Conservation (phyloP, 1,140 invertebrate species). For the Aphidius gifuensis region DNA sequence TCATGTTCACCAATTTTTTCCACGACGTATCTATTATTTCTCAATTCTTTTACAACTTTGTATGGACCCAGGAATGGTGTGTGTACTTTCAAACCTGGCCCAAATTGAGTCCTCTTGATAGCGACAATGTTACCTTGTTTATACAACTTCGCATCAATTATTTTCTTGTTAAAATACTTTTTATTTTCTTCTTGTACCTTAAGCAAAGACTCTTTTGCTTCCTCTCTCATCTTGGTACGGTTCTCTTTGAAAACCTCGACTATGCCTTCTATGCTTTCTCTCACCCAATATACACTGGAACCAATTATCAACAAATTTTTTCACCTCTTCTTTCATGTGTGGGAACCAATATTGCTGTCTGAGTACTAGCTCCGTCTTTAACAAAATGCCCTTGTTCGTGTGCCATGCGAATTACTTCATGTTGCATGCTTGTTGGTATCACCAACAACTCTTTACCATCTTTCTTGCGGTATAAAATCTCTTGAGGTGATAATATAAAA, state of each 20-base stretch:
- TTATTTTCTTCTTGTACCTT: constrained; percentile 38
- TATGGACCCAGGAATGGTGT: background rate
- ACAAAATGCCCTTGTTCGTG: constrained; percentile 19
- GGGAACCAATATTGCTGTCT: constrained; percentile 41
- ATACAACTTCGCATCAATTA: constrained; percentile 26
- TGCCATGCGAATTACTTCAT: constrained; percentile 7
- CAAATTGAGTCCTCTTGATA: constrained; percentile 4
- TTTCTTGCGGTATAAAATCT: constrained; percentile 31
- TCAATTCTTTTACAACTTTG: constrained; percentile 13
- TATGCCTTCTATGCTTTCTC: constrained; percentile 44
- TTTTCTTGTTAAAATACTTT: constrained; percentile 30
- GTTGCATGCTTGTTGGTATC: constrained; percentile 11
- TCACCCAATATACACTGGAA: constrained; percentile 43
- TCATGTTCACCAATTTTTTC: constrained; percentile 18
- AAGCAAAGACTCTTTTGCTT: constrained; percentile 33
- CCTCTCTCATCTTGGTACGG: constrained; percentile 14
- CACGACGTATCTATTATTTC: constrained; percentile 17
- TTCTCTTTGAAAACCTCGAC: constrained; percentile 7
- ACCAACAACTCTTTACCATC: constrained; percentile 23
- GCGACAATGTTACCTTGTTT: constrained; percentile 22
- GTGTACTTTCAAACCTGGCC: background rate
- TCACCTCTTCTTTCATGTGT: constrained; percentile 30
- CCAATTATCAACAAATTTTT: constrained; percentile 39
- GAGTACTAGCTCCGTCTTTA: constrained; percentile 45
- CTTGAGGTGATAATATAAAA: constrained; percentile 8